Evolutionary conservation across 2,113 vertebrate genomes (phyloP).

Genomic region (Chitala chitala): DNA sequence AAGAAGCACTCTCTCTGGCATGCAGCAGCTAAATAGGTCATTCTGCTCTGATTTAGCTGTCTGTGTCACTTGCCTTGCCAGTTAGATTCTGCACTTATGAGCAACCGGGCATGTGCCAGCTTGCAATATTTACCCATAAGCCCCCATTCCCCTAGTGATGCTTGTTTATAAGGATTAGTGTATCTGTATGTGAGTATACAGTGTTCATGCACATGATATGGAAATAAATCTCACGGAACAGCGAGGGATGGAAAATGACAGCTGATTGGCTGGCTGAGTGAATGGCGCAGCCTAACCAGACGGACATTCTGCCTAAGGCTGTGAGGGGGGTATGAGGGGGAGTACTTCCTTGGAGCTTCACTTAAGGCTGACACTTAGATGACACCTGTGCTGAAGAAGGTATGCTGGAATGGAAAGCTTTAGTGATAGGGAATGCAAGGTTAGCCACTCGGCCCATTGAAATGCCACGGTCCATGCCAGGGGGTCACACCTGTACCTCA

Average conservation of each 20-base stretch:
- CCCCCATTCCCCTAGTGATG: conserved; percentile 52
- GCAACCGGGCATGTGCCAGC: conserved; percentile 78
- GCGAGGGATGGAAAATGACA: conserved; percentile 23
- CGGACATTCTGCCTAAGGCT: conserved; percentile 24
- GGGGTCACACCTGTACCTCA: conserved; percentile 51
- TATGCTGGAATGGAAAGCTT: conserved; percentile 51
- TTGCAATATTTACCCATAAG: conserved; percentile 64
- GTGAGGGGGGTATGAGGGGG: conserved; percentile 21
- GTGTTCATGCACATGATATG: conserved; percentile 15
- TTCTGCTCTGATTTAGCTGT: conserved; percentile 87
- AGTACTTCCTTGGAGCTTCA: too few species aligned
- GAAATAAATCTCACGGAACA: conserved; percentile 37
- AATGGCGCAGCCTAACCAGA: conserved; percentile 29
- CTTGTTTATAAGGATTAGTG: conserved; percentile 68
- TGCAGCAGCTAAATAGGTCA: conserved; percentile 89
- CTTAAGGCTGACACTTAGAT: conserved; percentile 27
- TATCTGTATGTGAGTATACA: conserved; percentile 28
- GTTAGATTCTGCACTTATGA: conserved; percentile 74
- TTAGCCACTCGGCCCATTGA: conserved; percentile 53
- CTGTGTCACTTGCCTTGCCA: conserved; percentile 76
- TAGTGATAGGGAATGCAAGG: conserved; percentile 39
- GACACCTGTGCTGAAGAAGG: conserved; percentile 63
- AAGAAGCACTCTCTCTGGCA: conserved; percentile 65
- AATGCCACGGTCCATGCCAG: too few species aligned
- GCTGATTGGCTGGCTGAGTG: conserved; percentile 36